Evolutionary conservation across 2,797 vertebrate species (phyloP).

Genomic region (Gymnocypris eckloni): DNA sequence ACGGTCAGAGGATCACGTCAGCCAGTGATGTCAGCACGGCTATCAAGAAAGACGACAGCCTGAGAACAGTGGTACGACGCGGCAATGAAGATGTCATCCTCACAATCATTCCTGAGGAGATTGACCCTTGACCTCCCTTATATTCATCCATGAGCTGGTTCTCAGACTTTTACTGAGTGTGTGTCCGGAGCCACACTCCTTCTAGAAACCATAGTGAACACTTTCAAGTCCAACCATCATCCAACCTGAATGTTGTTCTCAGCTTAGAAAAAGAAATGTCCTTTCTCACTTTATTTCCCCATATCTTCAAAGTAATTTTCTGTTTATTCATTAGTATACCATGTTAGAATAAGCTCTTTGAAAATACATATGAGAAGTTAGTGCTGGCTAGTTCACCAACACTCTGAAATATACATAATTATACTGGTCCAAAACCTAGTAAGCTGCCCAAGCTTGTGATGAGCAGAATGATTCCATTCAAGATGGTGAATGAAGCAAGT

Average conservation of each 20-base stretch:
- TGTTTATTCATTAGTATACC: conserved; percentile 28
- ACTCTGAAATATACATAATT: background rate
- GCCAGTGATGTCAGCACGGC: conserved; percentile 91
- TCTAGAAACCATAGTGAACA: conserved; percentile 60
- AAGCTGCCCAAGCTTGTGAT: background rate
- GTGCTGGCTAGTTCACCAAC: background rate
- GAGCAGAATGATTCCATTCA: background rate
- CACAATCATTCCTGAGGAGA: conserved; percentile 88
- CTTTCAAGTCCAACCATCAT: conserved; percentile 19
- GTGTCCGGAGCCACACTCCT: conserved; percentile 60
- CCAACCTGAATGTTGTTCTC: background rate
- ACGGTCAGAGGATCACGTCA: conserved; percentile 85
- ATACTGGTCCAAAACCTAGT: background rate
- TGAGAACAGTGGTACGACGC: conserved; percentile 89
- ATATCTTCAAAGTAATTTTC: background rate
- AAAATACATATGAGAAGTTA: conserved; percentile 22
- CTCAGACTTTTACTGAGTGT: conserved; percentile 63
- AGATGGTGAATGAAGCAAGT: background rate
- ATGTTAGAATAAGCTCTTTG: conserved; percentile 30
- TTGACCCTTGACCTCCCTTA: conserved; percentile 84
- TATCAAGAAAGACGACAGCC: conserved; percentile 84
- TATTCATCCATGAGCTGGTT: conserved; percentile 76
- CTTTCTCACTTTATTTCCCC: background rate
- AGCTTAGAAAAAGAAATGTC: background rate
- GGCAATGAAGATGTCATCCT: conserved; percentile 93